Base-by-base conservation (phyloP, 2,113 vertebrate genomes). In the Callithrix jacchus region DNA sequence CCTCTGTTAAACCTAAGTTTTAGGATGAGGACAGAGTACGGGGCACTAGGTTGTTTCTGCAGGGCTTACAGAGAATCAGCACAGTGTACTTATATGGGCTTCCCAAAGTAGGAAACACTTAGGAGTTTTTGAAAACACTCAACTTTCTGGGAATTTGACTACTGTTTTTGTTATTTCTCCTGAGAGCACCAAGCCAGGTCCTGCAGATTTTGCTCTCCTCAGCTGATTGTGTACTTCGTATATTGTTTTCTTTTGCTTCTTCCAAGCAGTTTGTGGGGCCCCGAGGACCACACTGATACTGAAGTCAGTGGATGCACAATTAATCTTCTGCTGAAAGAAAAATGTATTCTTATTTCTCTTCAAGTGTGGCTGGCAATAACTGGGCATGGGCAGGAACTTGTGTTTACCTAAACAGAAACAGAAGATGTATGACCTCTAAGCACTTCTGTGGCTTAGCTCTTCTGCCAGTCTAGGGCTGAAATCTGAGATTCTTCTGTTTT, bases 241-340 rank as follows among this genome's bases (percentile, higher is more conserved):
- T 45, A 49, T 47, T 89, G 89, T 64, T 96, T 86, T 58, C 85
- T 93, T 86, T 85, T 95, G 54, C 87, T 92, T 77, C 32, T 68
- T 96, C 42, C 3, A 37, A 66, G 56, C 76, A 87, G 71, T 95
- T 93, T 85, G 93, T 20, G 90, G 95, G 93, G 74, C 95, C 76
- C 89, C 0, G 1, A 96, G 92, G 92, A 95, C 76, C 85, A 40
- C 12, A 12, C 84, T 71, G 74, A 58, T 79, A 23, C 81, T 82
- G 85, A 35, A 74, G 84, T 85, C 71, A 71, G 71, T 8, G 6
- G 70, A 68, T 25, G 42, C 52, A 52, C 40, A 54, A 90, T 95
- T 79, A 47, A 92, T 91, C 94, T 97, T 93, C 83, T n/a, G 32
- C 56, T 3, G n/a, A 92, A 81, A 95, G 88, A 93, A 97, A 97